Percentiles rank a stretch among this genome's conserved stretches.
Evolutionary conservation across 2,888 invertebrate genomes (phyloP).

Genomic region (Luffia ferchaultella): DNA sequence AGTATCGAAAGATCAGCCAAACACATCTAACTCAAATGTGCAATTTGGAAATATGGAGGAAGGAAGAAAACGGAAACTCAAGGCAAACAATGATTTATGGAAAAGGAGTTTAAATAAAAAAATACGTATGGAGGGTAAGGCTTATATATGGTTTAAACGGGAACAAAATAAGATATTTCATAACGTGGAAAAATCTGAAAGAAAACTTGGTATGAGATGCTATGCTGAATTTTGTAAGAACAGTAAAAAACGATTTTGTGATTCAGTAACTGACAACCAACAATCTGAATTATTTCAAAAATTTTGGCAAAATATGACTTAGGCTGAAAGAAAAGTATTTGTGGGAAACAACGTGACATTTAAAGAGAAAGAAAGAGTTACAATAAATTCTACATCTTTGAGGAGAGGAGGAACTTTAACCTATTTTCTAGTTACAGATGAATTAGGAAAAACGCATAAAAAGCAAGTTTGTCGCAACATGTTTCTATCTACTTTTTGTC

Average conservation of each 20-base stretch:
- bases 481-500: conserved; percentile 3
- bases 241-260: conserved; percentile 1
- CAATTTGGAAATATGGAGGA: not conserved
- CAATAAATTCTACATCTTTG: conserved; percentile 3
- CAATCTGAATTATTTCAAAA: conserved; percentile 4
- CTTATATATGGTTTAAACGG: conserved; percentile 3
- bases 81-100: conserved; percentile 2
- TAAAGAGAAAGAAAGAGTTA: conserved; percentile 5
- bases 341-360: conserved; percentile 3
- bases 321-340: conserved; percentile 3
- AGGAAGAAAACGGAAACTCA: conserved; percentile 1
- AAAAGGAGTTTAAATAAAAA: conserved; percentile 5
- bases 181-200: conserved; percentile 1
- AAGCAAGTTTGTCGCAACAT: conserved; percentile 5
- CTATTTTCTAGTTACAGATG: conserved; percentile 4
- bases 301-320: conserved; percentile 6
- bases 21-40: not conserved
- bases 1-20: not conserved
- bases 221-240: conserved; percentile 6
- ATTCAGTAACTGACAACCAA: conserved; percentile 2
- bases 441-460: not conserved
- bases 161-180: conserved; percentile 1
- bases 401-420: conserved; percentile 5
- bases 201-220: conserved; percentile 1
- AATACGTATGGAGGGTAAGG: conserved; percentile 5